phyloP scores from a whole-genome alignment of 2,888 invertebrate species.

The Drosophila merina region DNA sequence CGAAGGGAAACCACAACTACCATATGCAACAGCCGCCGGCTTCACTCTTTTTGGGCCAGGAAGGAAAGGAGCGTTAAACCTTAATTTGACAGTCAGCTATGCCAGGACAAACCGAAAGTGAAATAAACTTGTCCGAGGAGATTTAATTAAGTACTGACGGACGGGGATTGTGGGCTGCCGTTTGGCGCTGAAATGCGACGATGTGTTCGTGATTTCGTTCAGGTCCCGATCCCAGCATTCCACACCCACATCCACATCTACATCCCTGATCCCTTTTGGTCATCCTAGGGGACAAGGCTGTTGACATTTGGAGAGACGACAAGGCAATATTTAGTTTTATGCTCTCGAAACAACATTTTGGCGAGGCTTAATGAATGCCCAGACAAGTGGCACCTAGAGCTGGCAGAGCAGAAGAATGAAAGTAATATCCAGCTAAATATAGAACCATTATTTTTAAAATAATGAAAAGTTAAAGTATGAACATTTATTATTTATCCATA shows the following conservation, averaged over 20 bases:
- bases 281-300: conserved; percentile 31
- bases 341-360: conserved; percentile 34
- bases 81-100: conserved; percentile 56
- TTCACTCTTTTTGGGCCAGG: background rate
- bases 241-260: conserved; percentile 4
- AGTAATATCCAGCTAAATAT: background rate
- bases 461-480: no score
- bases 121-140: conserved; percentile 51
- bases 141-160: conserved; percentile 68
- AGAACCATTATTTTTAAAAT: background rate
- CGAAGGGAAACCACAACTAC: conserved; percentile 18
- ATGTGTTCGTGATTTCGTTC: conserved; percentile 6
- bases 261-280: conserved; percentile 21
- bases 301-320: conserved; percentile 57
- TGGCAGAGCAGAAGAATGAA: background rate
- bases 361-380: conserved; percentile 51
- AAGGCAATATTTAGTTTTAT: conserved; percentile 46
- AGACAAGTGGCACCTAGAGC: conserved; percentile 44
- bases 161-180: conserved; percentile 31
- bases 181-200: background rate
- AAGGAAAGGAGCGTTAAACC: conserved; percentile 32
- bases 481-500: no score
- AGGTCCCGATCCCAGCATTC: conserved; percentile 10
- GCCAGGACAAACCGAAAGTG: conserved; percentile 19
- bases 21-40: conserved; percentile 35